Percentiles rank a stretch among this genome's conserved stretches.
These are phyloP conservation scores for Drosophila arizonae DNA, from an alignment of 1,140 invertebrate species.

Conservation along the genomic window DNA sequence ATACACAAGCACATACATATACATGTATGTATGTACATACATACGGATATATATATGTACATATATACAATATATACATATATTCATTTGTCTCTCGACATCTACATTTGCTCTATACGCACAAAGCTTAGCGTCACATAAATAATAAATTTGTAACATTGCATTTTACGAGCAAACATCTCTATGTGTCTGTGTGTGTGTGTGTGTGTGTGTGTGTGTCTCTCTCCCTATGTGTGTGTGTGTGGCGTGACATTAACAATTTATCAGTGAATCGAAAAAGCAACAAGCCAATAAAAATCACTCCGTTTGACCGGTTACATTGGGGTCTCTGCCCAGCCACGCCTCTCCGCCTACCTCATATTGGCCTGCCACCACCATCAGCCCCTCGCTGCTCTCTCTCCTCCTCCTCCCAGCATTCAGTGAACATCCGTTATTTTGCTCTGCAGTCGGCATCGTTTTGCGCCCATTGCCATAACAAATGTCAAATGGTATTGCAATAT, in stretches of 20 bases:
- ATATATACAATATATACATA: not conserved
- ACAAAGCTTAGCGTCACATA: slow-evolving; percentile 75
- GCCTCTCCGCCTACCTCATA: not conserved
- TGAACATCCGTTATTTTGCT: slow-evolving; percentile 16
- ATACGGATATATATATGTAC: no score
- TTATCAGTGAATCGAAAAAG: slow-evolving; percentile 77
- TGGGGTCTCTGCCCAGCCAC: slow-evolving; percentile 24
- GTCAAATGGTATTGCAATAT: slow-evolving; percentile 64
- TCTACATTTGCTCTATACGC: slow-evolving; percentile 24
- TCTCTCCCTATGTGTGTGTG: slow-evolving; percentile 9
- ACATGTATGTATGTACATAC: not conserved
- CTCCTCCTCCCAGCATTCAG: not conserved
- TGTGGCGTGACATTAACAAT: slow-evolving; percentile 69
- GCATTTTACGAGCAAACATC: slow-evolving; percentile 53
- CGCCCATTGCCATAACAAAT: slow-evolving; percentile 42
- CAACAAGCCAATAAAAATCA: slow-evolving; percentile 79
- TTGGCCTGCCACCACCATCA: not conserved
- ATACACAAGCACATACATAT: not conserved
- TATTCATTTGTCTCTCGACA: not conserved
- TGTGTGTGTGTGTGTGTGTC: slow-evolving; percentile 9
- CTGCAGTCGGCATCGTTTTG: slow-evolving; percentile 34
- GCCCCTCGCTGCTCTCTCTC: no score
- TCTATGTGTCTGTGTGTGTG: slow-evolving; percentile 18
- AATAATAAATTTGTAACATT: slow-evolving; percentile 77
- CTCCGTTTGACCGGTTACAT: slow-evolving; percentile 74